Evolutionary conservation across 2,888 invertebrate genomes (phyloP), one percentile per base, ranked within the genome.

Genomic region (Ceraclea dissimilis): DNA sequence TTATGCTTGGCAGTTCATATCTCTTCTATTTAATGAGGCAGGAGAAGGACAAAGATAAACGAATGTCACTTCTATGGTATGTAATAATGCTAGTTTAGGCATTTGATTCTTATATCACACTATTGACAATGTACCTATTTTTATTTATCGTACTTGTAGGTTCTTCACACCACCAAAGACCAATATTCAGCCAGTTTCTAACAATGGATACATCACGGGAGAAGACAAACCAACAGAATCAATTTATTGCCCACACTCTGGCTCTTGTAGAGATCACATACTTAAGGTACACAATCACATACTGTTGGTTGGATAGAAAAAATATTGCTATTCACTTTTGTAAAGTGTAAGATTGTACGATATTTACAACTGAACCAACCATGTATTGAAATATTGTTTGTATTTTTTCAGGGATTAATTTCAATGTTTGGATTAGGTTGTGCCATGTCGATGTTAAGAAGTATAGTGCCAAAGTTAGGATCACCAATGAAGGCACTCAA

Each of bases 101-200:
- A n/a, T n/a, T n/a, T n/a, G n/a, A n/a, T n/a, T n/a, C n/a, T n/a
- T n/a, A n/a, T n/a, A n/a, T n/a, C n/a, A n/a, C n/a, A n/a, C n/a
- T n/a, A n/a, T n/a, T n/a, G n/a, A n/a, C n/a, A n/a, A n/a, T n/a
- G n/a, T n/a, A n/a, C n/a, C n/a, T n/a, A n/a, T n/a, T n/a, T n/a
- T n/a, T n/a, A n/a, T 26, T 26, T 26, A 6, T 26, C 26, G 5
- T 26, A n/a, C n/a, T 67, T 67, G 2, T 53, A 78, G 78, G 78
- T 76, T 78, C 64, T 77, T 77, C 64, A 73, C 74, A 2, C 77
- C 78, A 2, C 76, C 78, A 0, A 69, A 72, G 1, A 76, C 77
- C 2, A 74, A 74, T 0, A 64, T 65, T 11, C 46, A 58, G 33
- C 60, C 50, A 2, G 26, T 13, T 6, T 49, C 59, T 2, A 57